Percentiles rank a stretch among this genome's conserved stretches.
These are phyloP conservation scores for Microctenopoma lineatum DNA, from an alignment of 2,797 vertebrate genomes.

Conservation along the genomic window DNA sequence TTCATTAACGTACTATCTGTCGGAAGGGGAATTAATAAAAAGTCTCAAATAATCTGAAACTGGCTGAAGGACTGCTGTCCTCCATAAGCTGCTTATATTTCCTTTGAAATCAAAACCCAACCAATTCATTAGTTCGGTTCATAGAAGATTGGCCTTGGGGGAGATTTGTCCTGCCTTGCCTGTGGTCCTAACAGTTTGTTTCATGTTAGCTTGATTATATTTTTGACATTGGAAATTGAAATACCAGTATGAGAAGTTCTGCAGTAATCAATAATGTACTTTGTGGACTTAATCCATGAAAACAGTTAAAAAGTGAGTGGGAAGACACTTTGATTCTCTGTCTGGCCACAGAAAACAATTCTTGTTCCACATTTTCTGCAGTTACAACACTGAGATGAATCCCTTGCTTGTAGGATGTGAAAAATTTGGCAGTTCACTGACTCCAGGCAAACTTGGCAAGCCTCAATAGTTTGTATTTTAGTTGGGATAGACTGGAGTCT, in stretches of 20 bases:
- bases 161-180: conserved; percentile 28
- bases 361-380: conserved; percentile 56
- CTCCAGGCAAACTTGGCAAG: conserved; percentile 69
- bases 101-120: conserved; percentile 62
- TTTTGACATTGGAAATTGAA: conserved; percentile 33
- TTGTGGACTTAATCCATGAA: conserved; percentile 52
- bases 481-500: conserved; percentile 50
- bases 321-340: conserved; percentile 71
- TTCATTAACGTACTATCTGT: neutral
- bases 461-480: conserved; percentile 56
- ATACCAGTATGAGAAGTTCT: conserved; percentile 23
- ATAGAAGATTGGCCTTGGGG: conserved; percentile 47
- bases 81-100: conserved; percentile 66
- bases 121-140: conserved; percentile 62
- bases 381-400: conserved; percentile 68
- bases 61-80: conserved; percentile 51
- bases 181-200: conserved; percentile 29
- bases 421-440: conserved; percentile 68
- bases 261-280: conserved; percentile 55
- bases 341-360: conserved; percentile 72
- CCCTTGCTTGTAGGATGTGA: conserved; percentile 65
- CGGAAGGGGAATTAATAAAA: conserved; percentile 42
- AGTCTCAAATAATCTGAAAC: conserved; percentile 55
- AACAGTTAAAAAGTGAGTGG: conserved; percentile 66
- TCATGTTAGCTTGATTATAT: conserved; percentile 48